Percentiles rank a stretch among this genome's conserved stretches.
Conservation (phyloP, 2,113 vertebrate genomes). For the Cygnus buccinator region DNA sequence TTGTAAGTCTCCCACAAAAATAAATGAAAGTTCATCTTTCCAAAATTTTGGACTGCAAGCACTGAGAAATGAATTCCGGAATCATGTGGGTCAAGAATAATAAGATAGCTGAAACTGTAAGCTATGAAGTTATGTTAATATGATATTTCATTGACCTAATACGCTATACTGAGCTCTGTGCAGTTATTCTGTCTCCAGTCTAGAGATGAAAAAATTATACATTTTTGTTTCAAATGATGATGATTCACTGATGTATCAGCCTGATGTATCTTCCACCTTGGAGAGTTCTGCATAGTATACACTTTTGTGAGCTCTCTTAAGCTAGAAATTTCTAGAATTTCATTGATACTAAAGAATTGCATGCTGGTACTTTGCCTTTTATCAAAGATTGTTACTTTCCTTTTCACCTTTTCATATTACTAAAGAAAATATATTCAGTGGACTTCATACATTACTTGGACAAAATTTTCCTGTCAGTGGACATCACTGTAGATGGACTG, state of each 20-base stretch:
- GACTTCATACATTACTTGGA: neutral
- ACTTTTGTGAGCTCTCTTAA: neutral
- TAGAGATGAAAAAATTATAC: neutral
- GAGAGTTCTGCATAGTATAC: neutral
- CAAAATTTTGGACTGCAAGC: neutral
- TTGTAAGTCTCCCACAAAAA: neutral
- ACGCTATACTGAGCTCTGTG: neutral
- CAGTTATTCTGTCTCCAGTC: neutral
- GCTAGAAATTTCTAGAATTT: neutral
- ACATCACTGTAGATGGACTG: neutral
- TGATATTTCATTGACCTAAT: neutral
- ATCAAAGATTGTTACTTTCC: neutral
- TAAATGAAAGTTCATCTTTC: neutral
- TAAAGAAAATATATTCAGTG: neutral
- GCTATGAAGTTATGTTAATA: neutral
- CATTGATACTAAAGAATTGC: neutral
- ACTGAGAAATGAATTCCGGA: neutral
- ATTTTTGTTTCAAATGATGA: neutral
- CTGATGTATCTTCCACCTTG: neutral
- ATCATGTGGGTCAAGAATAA: neutral
- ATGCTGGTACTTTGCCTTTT: neutral
- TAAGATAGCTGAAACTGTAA: neutral
- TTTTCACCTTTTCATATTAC: neutral
- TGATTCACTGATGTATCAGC: neutral
- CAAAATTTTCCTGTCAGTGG: neutral